Base-by-base conservation (phyloP, 2,113 vertebrate species). In the Bos indicus region DNA sequence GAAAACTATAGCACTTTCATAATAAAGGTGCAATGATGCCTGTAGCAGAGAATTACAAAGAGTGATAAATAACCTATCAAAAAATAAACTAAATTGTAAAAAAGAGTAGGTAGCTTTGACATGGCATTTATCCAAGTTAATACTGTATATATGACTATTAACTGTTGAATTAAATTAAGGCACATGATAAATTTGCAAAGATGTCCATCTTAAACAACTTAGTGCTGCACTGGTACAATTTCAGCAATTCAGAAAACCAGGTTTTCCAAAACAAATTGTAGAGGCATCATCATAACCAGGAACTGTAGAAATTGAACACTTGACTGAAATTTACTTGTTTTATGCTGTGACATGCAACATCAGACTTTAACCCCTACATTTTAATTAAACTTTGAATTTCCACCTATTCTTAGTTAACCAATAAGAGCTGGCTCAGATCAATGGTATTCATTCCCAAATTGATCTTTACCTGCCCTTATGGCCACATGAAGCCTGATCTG, bases 21-120 rank as follows among this genome's bases (percentile, higher is more conserved):
- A 91, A 95, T 56, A 97, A 97, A 97, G 51, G 60, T 56, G 36
- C 87, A 78, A 3, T 17, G 25, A 84, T 90, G 86, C 87, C 95
- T 81, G 40, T n/a, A 46, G 23, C 77, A 92, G 62, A 54, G 33
- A 78, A 94, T 91, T 57, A 43, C 83, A 84, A 0, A 90, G 46
- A 91, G 30, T 40, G 83, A 97, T 40, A 93, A 23, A 5, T 23
- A 96, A 96, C 19, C 52, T 52, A 59, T 40, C 48, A 17, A 40
- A 62, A 86, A 16, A 84, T 16, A 48, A 96, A 86, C 83, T 56
- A 80, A 92, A 96, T 64, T 33, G 74, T 71, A 21, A 91, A 67
- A 82, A 33, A 36, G 48, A 89, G 25, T 11, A 97, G 91, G 8
- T n/a, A 94, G 60, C 81, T 87, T 14, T 85, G 25, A 67, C 12